phyloP scores from a whole-genome alignment of 2,113 vertebrate species.

The Pluvialis apricaria region DNA sequence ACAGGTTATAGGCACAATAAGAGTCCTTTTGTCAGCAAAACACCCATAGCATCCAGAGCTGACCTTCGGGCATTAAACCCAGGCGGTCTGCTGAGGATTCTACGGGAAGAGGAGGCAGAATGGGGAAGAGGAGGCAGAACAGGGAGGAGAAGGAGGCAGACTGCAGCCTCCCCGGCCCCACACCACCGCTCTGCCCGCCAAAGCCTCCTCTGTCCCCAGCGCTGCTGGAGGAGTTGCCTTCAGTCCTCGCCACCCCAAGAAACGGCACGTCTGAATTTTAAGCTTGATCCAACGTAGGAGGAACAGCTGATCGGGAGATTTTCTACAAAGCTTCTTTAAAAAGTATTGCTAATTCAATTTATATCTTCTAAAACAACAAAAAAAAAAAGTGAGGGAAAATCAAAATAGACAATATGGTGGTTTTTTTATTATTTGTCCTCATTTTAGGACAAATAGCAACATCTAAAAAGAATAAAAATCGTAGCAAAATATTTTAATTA shows the following conservation, averaged over 20 bases:
- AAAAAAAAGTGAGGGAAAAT: background rate
- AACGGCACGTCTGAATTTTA: background rate
- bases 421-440: too few species aligned
- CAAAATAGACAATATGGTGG: background rate
- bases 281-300: background rate
- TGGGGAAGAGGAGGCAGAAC: background rate
- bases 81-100: too few species aligned
- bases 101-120: too few species aligned
- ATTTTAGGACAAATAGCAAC: background rate
- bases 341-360: background rate
- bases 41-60: background rate
- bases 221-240: background rate
- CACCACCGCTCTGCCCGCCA: too few species aligned
- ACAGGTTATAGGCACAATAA: background rate
- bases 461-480: background rate
- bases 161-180: background rate
- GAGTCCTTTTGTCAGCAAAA: background rate
- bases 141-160: background rate
- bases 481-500: background rate
- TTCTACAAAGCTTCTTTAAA: background rate
- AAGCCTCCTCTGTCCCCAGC: background rate
- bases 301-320: background rate
- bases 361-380: background rate
- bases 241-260: background rate
- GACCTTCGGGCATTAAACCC: background rate